Conservation (phyloP, 2,888 invertebrate species). For the Dasypogon diadema region DNA sequence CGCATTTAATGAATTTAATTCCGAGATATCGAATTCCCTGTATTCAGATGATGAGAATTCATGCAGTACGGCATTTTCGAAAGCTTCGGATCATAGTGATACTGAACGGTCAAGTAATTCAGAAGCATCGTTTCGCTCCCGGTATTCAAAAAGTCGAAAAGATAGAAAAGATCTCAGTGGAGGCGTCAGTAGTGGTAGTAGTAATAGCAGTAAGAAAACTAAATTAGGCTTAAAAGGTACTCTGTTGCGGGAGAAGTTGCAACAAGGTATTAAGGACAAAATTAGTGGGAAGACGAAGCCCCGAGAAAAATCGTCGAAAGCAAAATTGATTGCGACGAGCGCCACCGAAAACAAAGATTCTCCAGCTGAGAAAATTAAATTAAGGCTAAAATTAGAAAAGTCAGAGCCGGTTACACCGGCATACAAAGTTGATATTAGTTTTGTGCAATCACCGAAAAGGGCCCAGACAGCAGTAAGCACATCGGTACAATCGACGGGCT, state of each 20-base stretch:
- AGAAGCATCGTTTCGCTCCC: constrained; percentile 71
- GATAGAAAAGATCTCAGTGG: constrained; percentile 49
- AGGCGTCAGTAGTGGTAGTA: constrained; percentile 10
- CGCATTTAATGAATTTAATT: constrained; percentile 65
- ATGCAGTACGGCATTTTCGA: constrained; percentile 71
- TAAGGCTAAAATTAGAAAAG: constrained; percentile 85
- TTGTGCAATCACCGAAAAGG: constrained; percentile 72
- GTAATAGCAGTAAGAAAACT: constrained; percentile 60
- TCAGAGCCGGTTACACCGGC: constrained; percentile 83
- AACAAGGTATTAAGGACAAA: constrained; percentile 65
- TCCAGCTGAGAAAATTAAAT: constrained; percentile 79
- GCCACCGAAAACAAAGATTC: constrained; percentile 40
- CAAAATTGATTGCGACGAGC: constrained; percentile 59
- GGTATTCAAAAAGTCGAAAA: constrained; percentile 52
- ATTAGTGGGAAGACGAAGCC: constrained; percentile 59
- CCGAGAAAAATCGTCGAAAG: constrained; percentile 55
- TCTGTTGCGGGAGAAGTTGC: constrained; percentile 64
- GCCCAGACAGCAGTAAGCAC: constrained; percentile 62
- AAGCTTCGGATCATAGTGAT: constrained; percentile 72
- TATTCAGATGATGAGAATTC: constrained; percentile 74
- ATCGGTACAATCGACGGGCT: constrained; percentile 51
- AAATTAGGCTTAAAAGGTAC: constrained; percentile 58
- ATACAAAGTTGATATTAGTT: constrained; percentile 85
- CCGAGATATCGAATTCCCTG: constrained; percentile 70
- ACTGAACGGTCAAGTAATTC: constrained; percentile 68